phyloP scores from a whole-genome alignment of 1,140 invertebrate genomes.

The Antheraea mylitta region DNA sequence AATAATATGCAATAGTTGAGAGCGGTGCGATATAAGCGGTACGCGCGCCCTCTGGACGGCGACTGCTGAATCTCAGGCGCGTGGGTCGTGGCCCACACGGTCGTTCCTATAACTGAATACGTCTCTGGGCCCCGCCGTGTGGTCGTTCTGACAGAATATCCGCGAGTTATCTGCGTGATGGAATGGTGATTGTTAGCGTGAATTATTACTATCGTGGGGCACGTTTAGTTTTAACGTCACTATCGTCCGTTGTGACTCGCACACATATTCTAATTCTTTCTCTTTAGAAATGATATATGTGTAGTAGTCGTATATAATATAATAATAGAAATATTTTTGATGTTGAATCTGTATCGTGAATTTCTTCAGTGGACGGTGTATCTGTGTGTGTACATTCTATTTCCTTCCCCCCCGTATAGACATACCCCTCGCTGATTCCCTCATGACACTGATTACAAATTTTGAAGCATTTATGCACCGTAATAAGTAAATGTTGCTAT shows the following conservation, averaged over 20 bases:
- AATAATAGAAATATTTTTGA: slow-evolving; percentile 75
- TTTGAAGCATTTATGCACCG: slow-evolving; percentile 71
- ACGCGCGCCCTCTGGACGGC: slow-evolving; percentile 44
- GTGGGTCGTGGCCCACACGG: slow-evolving; percentile 27
- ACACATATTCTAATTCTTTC: slow-evolving; percentile 46
- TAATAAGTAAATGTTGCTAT: slow-evolving; percentile 66
- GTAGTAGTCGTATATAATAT: slow-evolving; percentile 64
- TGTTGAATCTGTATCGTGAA: slow-evolving; percentile 72
- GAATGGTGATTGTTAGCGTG: slow-evolving; percentile 41
- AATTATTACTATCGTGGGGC: slow-evolving; percentile 34
- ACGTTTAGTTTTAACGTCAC: slow-evolving; percentile 32
- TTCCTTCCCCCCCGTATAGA: slow-evolving; percentile 69
- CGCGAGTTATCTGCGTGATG: slow-evolving; percentile 27
- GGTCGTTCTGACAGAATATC: slow-evolving; percentile 24
- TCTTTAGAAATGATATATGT: slow-evolving; percentile 44
- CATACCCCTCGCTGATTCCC: slow-evolving; percentile 51
- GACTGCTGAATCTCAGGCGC: slow-evolving; percentile 66
- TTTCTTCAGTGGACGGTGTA: slow-evolving; percentile 56
- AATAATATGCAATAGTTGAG: not conserved
- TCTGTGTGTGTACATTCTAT: slow-evolving; percentile 51
- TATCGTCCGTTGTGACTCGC: slow-evolving; percentile 37
- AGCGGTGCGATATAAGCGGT: slow-evolving; percentile 34
- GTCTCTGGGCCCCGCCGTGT: too few species aligned
- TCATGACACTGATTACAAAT: slow-evolving; percentile 47
- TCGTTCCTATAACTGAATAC: slow-evolving; percentile 13